These are phyloP conservation scores for Protonemura montana DNA, from an alignment of 2,888 invertebrate species.

Conservation along the genomic window DNA sequence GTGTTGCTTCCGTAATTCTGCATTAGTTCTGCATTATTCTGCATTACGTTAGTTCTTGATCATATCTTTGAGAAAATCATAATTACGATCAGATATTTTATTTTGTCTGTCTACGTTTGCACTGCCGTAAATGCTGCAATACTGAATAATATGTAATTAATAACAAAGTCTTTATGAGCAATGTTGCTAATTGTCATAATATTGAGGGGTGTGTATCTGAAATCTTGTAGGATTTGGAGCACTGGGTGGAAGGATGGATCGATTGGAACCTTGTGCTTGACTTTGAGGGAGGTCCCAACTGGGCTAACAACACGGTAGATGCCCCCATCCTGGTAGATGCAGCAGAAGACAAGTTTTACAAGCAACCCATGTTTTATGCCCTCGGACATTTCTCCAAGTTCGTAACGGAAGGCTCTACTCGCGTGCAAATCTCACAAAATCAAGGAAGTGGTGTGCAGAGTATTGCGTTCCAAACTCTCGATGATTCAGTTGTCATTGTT, in stretches of 20 bases:
- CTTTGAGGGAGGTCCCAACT: conserved; percentile 80
- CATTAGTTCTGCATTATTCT: too few species aligned
- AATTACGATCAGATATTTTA: too few species aligned
- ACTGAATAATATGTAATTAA: too few species aligned
- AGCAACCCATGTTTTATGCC: conserved; percentile 88
- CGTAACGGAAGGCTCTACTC: conserved; percentile 67
- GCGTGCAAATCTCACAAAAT: conserved; percentile 55
- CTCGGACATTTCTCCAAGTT: conserved; percentile 83
- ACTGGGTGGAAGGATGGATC: conserved; percentile 83
- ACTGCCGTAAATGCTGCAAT: too few species aligned
- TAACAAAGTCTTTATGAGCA: too few species aligned
- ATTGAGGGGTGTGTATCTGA: too few species aligned
- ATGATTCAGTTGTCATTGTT: conserved; percentile 35
- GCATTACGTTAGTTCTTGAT: too few species aligned
- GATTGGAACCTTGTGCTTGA: conserved; percentile 90
- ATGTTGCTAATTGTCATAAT: too few species aligned
- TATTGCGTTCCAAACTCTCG: conserved; percentile 39
- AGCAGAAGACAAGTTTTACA: conserved; percentile 76
- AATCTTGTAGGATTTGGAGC: conserved; percentile 68
- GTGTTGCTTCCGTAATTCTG: too few species aligned
- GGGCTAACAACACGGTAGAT: conserved; percentile 80
- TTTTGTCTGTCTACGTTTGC: too few species aligned
- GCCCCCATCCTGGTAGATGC: conserved; percentile 75
- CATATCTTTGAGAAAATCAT: too few species aligned
- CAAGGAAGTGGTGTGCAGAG: background rate